Evolutionary conservation across 2,888 invertebrate species (phyloP).

Genomic region (Protophormia terraenovae): DNA sequence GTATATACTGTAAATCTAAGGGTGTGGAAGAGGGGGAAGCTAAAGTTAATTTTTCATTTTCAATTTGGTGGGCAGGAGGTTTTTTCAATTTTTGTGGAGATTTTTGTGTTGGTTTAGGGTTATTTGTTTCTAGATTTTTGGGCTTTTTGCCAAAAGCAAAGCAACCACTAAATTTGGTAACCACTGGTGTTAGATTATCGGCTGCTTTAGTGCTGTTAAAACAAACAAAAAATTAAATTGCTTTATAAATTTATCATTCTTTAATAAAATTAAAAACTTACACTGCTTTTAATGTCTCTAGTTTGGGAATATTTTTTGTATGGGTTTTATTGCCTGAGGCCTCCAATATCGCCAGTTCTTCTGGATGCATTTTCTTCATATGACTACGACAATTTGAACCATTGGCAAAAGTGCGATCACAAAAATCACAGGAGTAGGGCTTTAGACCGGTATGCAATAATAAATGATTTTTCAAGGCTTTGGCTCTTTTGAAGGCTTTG

Average conservation of each 20-base stretch:
- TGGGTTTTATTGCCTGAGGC: conserved; percentile 78
- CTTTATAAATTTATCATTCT: no score
- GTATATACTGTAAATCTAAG: conserved; percentile 40
- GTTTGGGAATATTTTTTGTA: conserved; percentile 80
- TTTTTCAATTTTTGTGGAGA: conserved; percentile 68
- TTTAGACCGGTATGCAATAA: conserved; percentile 80
- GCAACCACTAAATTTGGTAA: conserved; percentile 77
- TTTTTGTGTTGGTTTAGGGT: background rate
- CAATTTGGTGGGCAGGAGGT: conserved; percentile 50
- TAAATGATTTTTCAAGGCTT: conserved; percentile 80
- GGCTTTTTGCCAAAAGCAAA: conserved; percentile 78
- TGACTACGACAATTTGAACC: conserved; percentile 81
- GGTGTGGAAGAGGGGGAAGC: background rate
- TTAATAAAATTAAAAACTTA: conserved; percentile 67
- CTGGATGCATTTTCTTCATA: conserved; percentile 80
- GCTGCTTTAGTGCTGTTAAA: conserved; percentile 75
- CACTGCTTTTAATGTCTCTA: conserved; percentile 79
- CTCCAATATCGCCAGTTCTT: conserved; percentile 79
- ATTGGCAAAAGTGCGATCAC: conserved; percentile 81
- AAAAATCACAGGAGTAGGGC: conserved; percentile 81
- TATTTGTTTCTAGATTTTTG: conserved; percentile 52
- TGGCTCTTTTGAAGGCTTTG: conserved; percentile 79
- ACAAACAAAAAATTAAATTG: no score
- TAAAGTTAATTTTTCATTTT: background rate
- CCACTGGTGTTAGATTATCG: conserved; percentile 77